A percentile compares a stretch with the other conserved stretches of the same genome.
Conservation (phyloP, 2,797 vertebrate genomes). For the Silurus lanzhouensis region DNA sequence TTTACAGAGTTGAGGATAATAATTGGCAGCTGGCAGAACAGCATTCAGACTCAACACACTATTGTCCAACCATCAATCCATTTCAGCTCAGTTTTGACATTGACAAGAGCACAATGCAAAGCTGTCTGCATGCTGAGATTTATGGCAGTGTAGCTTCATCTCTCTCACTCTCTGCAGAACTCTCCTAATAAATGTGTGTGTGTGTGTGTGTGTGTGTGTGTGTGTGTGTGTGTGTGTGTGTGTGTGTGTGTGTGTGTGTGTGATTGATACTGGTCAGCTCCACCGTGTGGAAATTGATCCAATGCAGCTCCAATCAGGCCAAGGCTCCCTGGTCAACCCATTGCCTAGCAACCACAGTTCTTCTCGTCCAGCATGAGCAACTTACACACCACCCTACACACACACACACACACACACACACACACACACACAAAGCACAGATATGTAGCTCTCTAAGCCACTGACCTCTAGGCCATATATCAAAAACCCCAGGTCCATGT, state of each 20-base stretch:
- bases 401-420: slow-evolving; percentile 34
- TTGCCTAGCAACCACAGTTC: slow-evolving; percentile 75
- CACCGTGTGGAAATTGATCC: slow-evolving; percentile 72
- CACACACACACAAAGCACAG: slow-evolving; percentile 19
- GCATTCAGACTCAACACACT: slow-evolving; percentile 14
- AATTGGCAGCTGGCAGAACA: background rate
- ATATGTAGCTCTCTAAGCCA: slow-evolving; percentile 51
- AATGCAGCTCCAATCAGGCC: slow-evolving; percentile 72
- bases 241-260: slow-evolving; percentile 56
- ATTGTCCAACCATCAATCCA: slow-evolving; percentile 41
- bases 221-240: slow-evolving; percentile 50
- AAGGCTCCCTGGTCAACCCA: slow-evolving; percentile 72
- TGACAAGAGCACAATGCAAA: slow-evolving; percentile 48
- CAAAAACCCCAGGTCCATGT: slow-evolving; percentile 61
- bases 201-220: slow-evolving; percentile 52
- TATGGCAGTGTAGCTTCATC: slow-evolving; percentile 32
- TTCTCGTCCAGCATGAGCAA: slow-evolving; percentile 63
- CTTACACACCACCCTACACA: slow-evolving; percentile 57
- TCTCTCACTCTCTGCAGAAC: slow-evolving; percentile 42
- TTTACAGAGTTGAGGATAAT: slow-evolving; percentile 1
- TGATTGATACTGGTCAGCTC: slow-evolving; percentile 67
- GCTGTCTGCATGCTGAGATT: slow-evolving; percentile 41
- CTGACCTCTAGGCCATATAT: slow-evolving; percentile 68
- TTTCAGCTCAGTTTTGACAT: slow-evolving; percentile 44
- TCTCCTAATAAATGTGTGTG: slow-evolving; percentile 55